Base-by-base conservation (phyloP, 2,888 invertebrate genomes). In the Euclidia mi region DNA sequence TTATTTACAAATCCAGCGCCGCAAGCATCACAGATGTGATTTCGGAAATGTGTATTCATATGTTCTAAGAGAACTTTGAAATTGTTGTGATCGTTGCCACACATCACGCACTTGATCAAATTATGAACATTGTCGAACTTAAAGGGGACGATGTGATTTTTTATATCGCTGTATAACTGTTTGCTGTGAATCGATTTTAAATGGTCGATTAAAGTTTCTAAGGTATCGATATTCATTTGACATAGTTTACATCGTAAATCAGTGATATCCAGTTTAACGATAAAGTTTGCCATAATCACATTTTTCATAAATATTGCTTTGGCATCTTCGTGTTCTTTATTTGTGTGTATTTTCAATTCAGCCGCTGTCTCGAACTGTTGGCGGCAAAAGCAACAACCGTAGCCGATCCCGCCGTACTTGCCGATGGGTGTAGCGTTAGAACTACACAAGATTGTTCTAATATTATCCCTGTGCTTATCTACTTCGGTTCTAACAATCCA, bases 11-110 rank as follows among this genome's bases (percentile, higher is more conserved):
- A 87, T 0, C 94, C 94, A n/a, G 91, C 89, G 1, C 89, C 87
- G 57, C 95, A 95, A 0, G 91, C 81, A 17, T 94, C 91, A 59
- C 95, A 95, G 7, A 92, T 87, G 60, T 92, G 92, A 79, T 95
- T 92, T 25, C 81, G 78, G 18, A 73, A 91, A 52, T 91, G 91
- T 0, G 69, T 65, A 32, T 87, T 88, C 91, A 91, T 91, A 28
- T 89, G 89, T 37, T 84, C 83, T 1, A 84, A 44, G 3, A 89
- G 56, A 0, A 85, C 73, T 73, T 87, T 85, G 47, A 87, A 89
- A 45, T 84, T 86, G 3, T 79, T 81, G 18, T 77, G 84, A 12
- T 65, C 63, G 1, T 68, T 75, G 0, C 42, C 48, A 58, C 87
- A 87, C 6, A 80, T 29, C 0, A 71, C 74, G 14, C 88, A 88